Base-by-base conservation (phyloP, 30 jellyfish, hydroid and myxozoan genomes). In the Aurelia aurita complex sp. Pacific region DNA sequence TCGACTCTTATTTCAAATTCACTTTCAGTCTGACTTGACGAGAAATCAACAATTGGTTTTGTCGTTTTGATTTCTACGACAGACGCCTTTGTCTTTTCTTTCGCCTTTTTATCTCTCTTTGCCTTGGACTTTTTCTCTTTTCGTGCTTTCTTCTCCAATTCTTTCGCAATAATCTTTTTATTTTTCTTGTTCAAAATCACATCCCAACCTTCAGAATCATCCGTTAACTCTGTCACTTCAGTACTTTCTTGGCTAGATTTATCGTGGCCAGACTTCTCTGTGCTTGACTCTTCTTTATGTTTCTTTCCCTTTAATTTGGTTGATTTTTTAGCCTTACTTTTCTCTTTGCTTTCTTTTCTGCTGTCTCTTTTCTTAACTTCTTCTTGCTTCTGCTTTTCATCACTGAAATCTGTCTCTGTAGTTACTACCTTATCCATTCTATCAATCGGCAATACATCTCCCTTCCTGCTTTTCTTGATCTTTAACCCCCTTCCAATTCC, bases 21-120 rank as follows among this genome's bases (percentile, higher is more conserved):
- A 73, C 83, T 84, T 73, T 84, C 93, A 63, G 87, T 71, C 16
- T 73, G 87, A 64, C 82, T 84, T 17, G 93, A 67, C 1, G 87
- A 73, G 23, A 74, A 53, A 63, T 84, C 93, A 50, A 84, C 87
- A 17, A 73, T 50, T 13, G 78, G 78, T 17, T 67, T 64, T 53
- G 50, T 61, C 12, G 76, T 73, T 43, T 84, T 73, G 16, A 74
- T 34, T 74, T 84, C 93, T 8, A 65, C 82, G 43, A 52, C 64
- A n/a, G 88, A 42, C 50, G 16, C 50, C 74, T 63, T 69, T 7
- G 76, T 55, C 19, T 10, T 50, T 12, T 33, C 67, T 38, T 62
- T 64, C 11, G 52, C 38, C 19, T 59, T 73, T 52, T 84, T 73
- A 62, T 3, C 17, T 51, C 73, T 55, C 66, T 57, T 70, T 10